Base-by-base conservation (phyloP, 2,797 vertebrate species). In the Gouania willdenowi region DNA sequence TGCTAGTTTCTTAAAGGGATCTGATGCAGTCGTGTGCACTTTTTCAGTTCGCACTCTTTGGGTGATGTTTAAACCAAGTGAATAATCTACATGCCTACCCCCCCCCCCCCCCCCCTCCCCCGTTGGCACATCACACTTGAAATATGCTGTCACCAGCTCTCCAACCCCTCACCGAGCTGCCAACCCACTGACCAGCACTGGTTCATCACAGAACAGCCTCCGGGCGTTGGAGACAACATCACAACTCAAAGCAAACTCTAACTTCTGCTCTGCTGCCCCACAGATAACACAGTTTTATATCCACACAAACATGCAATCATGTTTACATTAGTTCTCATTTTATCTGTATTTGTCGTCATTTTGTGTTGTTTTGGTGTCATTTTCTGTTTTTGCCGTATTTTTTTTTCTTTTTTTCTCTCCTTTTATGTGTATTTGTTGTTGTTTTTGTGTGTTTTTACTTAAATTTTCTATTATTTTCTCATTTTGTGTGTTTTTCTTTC, bases 111-210 rank as follows among this genome's bases (percentile, higher is more conserved):
- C 15, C 25, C 14, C 14, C 9, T 3, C 7, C 9, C 18, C 41
- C 7, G 13, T 45, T 58, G 57, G 68, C 70, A 54, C 65, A 66
- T 65, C 44, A 6, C 36, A 47, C 52, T 63, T 76, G 57, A 63
- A 65, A 74, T 44, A 49, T 34, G 10, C 53, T 58, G 67, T 50
- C 57, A 42, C 57, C 46, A 25, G 41, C 55, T 51, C 51, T 44
- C 20, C 27, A 11, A 39, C 34, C 42, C 20, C 44, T 56, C 47
- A 5, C 14, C 13, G 2, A 56, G 46, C 59, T 60, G 52, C 60
- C 51, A 17, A 10, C 14, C 27, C 15, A 33, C 35, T 14, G 48
- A 18, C 53, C 52, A 7, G 41, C 23, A 11, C 31, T 22, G 4
- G 0, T 42, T 56, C 30, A 2, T 35, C 18, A 28, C 50, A 50